These are phyloP conservation scores for Pseudoatta argentina DNA, from an alignment of 1,140 invertebrate species.

Conservation along the genomic window DNA sequence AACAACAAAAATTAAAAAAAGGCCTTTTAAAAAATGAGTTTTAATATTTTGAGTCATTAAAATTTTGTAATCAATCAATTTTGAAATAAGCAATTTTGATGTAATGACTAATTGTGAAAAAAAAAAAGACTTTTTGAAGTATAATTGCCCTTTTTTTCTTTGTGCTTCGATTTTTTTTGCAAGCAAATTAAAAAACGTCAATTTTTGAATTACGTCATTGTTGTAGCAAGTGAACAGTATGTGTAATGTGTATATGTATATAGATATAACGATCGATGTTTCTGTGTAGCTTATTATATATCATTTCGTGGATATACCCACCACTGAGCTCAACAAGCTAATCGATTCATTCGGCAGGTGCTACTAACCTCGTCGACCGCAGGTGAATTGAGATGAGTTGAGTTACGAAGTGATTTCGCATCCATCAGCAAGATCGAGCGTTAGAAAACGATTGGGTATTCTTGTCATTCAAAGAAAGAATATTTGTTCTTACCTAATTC, in stretches of 20 bases:
- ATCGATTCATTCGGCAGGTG: slow-evolving; percentile 73
- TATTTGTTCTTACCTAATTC: slow-evolving; percentile 8
- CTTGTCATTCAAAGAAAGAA: slow-evolving; percentile 1
- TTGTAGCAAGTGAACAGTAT: no score
- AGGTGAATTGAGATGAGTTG: slow-evolving; percentile 66
- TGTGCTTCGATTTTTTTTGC: no score
- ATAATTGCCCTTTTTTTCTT: no score
- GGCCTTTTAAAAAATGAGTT: no score
- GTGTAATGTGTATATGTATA: neutral
- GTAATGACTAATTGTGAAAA: no score
- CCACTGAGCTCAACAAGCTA: slow-evolving; percentile 2
- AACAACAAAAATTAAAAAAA: no score
- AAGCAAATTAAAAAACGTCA: no score
- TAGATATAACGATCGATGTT: slow-evolving; percentile 30
- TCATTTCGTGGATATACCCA: slow-evolving; percentile 48
- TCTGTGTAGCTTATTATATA: neutral
- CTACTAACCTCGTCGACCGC: slow-evolving; percentile 45
- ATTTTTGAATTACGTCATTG: no score
- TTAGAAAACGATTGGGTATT: slow-evolving; percentile 3
- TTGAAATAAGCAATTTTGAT: no score
- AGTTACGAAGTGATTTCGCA: slow-evolving; percentile 51
- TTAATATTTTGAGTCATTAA: no score
- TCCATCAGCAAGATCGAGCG: slow-evolving; percentile 28
- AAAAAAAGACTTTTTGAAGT: no score
- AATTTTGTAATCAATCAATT: no score